A percentile compares a stretch with the other conserved stretches of the same genome.
phyloP scores from a whole-genome alignment of 35 echinoderm and acorn worm species.

The Apostichopus parvimensis region DNA sequence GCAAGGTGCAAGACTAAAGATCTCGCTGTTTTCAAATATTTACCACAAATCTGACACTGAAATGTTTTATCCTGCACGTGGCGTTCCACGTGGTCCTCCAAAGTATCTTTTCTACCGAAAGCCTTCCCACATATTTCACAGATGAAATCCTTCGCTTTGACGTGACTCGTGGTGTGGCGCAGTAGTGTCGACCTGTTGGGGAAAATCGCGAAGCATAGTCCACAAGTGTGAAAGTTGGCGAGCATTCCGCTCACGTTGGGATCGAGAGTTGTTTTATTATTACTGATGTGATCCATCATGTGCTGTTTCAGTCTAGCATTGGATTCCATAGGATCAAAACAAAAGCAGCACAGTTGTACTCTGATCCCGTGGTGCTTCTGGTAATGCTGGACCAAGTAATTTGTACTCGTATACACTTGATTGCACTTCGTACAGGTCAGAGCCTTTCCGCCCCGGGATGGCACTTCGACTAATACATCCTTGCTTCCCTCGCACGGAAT shows the following conservation, averaged over 20 bases:
- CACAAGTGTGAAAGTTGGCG: not conserved
- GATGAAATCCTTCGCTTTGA: slow-evolving; percentile 20
- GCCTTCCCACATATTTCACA: slow-evolving; percentile 20
- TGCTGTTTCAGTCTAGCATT: not conserved
- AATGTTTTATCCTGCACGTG: not conserved
- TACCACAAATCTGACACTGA: slow-evolving; percentile 24
- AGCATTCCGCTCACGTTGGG: not conserved
- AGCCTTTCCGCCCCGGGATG: not conserved
- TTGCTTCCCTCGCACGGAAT: not conserved
- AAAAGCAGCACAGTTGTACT: not conserved
- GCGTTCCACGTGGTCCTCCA: slow-evolving; percentile 1
- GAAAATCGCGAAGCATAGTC: slow-evolving; percentile 15
- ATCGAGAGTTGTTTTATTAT: not conserved
- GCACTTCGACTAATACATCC: not conserved
- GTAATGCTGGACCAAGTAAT: not conserved
- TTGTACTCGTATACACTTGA: not conserved
- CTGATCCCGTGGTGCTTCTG: not conserved
- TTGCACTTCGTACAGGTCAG: not conserved
- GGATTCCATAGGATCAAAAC: not conserved
- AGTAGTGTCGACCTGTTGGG: not conserved
- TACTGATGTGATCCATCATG: not conserved
- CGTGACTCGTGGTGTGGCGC: not conserved
- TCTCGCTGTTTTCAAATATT: not conserved
- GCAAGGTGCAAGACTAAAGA: not conserved
- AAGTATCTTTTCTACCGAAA: not conserved